Base-by-base conservation (phyloP, 2,888 invertebrate genomes). In the Erynnis tages region DNA sequence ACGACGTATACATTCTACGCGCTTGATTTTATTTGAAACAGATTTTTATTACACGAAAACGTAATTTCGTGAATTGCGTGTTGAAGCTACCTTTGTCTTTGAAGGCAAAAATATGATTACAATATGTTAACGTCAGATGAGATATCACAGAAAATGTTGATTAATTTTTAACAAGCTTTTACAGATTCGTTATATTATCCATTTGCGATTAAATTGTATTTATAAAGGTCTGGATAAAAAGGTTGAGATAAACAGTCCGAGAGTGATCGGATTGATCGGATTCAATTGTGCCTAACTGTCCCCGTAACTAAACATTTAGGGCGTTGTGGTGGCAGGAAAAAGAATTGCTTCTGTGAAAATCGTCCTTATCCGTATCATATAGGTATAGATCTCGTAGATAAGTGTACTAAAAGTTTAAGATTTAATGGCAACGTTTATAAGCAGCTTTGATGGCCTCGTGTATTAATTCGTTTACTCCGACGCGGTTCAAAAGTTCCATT, bases 1-100 rank as follows among this genome's bases (percentile, higher is more conserved):
- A 21, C 19, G 37, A 37, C 13, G 17, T 62, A 65, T 56, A 62
- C 59, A 63, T 60, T 61, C 60, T 60, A 60, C 25, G 11, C n/a
- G 5, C 30, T 32, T 32, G 8, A 19, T 4, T 27, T 27, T 11
- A 30, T 30, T 30, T 30, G 2, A 3, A 30, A n/a, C 2, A 27
- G n/a, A 2, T 2, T 2, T 5, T 27, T 27, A 27, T 27, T 4
- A 27, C 27, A 27, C 21, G 5, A 21, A 21, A 21, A 21, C 21
- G 21, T 4, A 21, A 21, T 21, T n/a, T n/a, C n/a, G n/a, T n/a
- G n/a, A n/a, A n/a, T n/a, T n/a, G n/a, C n/a, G n/a, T n/a, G n/a
- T n/a, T n/a, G n/a, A n/a, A n/a, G n/a, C n/a, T n/a, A n/a, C n/a
- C n/a, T n/a, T n/a, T n/a, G n/a, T n/a, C n/a, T n/a, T n/a, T n/a